phyloP scores from a whole-genome alignment of 2,888 invertebrate genomes.

The Drosophila affinis region DNA sequence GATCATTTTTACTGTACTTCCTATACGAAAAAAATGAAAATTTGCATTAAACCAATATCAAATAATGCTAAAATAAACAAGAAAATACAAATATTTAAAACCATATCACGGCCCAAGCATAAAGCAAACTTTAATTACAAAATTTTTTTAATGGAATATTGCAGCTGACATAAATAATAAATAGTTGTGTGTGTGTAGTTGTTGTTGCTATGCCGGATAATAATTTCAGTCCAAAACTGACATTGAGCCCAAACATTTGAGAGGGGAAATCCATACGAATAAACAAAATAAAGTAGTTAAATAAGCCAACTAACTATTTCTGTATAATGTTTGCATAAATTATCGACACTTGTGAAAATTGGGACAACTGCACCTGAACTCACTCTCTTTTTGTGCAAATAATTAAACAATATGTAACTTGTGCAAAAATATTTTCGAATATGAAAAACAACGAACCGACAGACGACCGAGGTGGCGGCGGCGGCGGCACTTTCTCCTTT shows the following conservation, averaged over 20 bases:
- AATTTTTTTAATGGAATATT: constrained; percentile 55
- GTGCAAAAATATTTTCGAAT: constrained; percentile 68
- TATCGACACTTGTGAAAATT: constrained; percentile 64
- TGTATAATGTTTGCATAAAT: constrained; percentile 54
- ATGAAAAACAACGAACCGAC: constrained; percentile 35
- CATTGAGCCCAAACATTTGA: constrained; percentile 24
- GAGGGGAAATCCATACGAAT: constrained; percentile 31
- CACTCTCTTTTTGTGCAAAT: constrained; percentile 70
- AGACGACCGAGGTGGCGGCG: no score
- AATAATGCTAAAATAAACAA: constrained; percentile 24
- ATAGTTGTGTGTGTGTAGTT: constrained; percentile 16
- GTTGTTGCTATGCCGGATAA: constrained; percentile 24
- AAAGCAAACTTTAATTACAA: constrained; percentile 72
- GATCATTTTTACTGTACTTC: constrained; percentile 35
- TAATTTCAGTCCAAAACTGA: constrained; percentile 35
- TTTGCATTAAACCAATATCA: constrained; percentile 58
- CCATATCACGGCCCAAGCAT: constrained; percentile 65
- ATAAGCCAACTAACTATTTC: constrained; percentile 44
- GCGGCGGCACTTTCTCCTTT: constrained; percentile 66
- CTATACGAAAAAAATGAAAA: constrained; percentile 25
- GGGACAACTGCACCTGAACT: constrained; percentile 58
- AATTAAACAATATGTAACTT: constrained; percentile 65
- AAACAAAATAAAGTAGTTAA: constrained; percentile 14
- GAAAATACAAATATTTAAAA: constrained; percentile 46
- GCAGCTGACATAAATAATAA: constrained; percentile 71